These are phyloP conservation scores for Orthonevra nobilis DNA, from an alignment of 2,888 invertebrate genomes.

Conservation along the genomic window DNA sequence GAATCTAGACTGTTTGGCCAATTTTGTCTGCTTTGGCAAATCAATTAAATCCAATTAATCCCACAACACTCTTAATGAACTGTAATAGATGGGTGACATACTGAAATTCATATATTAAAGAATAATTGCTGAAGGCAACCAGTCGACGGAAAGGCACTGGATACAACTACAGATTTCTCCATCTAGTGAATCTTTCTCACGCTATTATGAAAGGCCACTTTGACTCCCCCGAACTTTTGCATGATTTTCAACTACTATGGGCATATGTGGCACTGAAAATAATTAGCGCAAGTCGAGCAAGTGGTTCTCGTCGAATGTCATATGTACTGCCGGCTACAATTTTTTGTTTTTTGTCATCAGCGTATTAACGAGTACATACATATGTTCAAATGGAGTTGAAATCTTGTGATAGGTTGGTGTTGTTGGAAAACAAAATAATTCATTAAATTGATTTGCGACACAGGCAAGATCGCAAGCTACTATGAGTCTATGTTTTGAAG, in stretches of 20 bases:
- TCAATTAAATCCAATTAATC: conserved; percentile 81
- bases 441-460: conserved; percentile 12
- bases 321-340: conserved; percentile 28
- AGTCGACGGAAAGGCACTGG: conserved; percentile 46
- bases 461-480: no score
- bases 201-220: conserved; percentile 76
- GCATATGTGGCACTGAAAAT: conserved; percentile 65
- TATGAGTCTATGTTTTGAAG: no score
- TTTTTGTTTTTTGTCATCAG: conserved; percentile 17
- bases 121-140: conserved; percentile 44
- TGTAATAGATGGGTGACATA: conserved; percentile 79
- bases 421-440: conserved; percentile 53
- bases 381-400: conserved; percentile 21
- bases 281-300: conserved; percentile 62
- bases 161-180: conserved; percentile 72
- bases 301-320: conserved; percentile 34
- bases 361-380: no score
- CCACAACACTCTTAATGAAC: conserved; percentile 80
- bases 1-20: conserved; percentile 79
- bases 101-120: conserved; percentile 56
- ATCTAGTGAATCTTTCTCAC: conserved; percentile 78
- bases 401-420: conserved; percentile 38
- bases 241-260: conserved; percentile 76
- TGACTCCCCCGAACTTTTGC: conserved; percentile 80
- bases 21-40: conserved; percentile 81